Base-by-base conservation (phyloP, 2,797 vertebrate genomes). In the Clarias laeviceps region DNA sequence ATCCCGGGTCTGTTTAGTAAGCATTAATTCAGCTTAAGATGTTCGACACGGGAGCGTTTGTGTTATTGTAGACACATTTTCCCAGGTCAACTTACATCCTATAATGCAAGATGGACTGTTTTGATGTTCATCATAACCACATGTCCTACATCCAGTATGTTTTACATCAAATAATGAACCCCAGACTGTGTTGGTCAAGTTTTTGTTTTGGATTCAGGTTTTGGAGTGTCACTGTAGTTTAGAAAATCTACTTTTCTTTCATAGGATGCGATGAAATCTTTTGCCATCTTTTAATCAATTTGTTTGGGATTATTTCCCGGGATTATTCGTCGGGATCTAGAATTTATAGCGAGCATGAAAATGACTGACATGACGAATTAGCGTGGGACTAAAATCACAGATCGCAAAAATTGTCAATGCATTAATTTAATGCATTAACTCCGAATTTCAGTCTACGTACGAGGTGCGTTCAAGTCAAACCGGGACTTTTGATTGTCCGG, bases 231-330 rank as follows among this genome's bases (percentile, higher is more conserved):
- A 12, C 2, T 45, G 45, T 45, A 45, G 2, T 45, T 45, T 11
- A 5, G 1, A 37, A 11, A 24, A 27, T 1, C 1, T 9, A 0
- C 0, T 17, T 20, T 45, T n/a, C 1, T 45, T 24, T 5, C 1
- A n/a, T 40, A n/a, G 69, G 40, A 72, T 24, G 1, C 14, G 69
- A 50, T 45, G 37, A 0, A 65, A 24, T 40, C 37, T 45, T 15
- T 27, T n/a, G 8, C 40, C 22, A 54, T 3, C n/a, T n/a, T n/a
- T n/a, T n/a, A n/a, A 8, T n/a, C 6, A 18, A 0, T n/a, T 45
- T 8, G 50, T 73, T 54, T 20, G 45, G 15, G 27, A 32, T 27
- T 7, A 27, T n/a, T 50, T n/a, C 6, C 69, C n/a, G 24, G 37
- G 12, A 12, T 50, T 50, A 1, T 73, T 27, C 0, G 0, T 73